Evolutionary conservation across 2,797 vertebrate species (phyloP), one percentile per base, ranked within the genome.

Genomic region (Petrocephalus sullivani): DNA sequence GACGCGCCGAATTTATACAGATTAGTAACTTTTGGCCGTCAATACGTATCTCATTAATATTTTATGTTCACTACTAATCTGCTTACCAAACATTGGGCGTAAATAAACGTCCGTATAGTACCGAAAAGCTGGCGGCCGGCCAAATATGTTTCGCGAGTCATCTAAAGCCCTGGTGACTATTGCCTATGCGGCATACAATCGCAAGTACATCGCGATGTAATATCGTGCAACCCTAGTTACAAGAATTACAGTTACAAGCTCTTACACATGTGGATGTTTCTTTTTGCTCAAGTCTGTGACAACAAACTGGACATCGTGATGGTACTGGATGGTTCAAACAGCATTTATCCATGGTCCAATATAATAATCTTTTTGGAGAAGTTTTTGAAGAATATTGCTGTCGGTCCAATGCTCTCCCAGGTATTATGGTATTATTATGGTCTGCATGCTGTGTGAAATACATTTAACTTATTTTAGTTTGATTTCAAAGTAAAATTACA

Each of bases 241-340:
- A 19, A 16, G 16, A 2, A 51, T 71, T 33, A 33, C 10, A 75
- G 6, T 81, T 56, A 78, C 8, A 49, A 53, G 57, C 41, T 33
- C 5, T 41, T 54, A 51, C 4, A 60, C 16, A 82, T 49, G 67
- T 82, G 19, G 1, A 51, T n/a, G 19, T 82, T 46, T 82, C 37
- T 82, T 82, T 82, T 57, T 89, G 16, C 96, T 96, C 4, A 94
- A 99, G 98, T 96, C 16, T 99, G 98, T 92, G 93, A 93, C 28
- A 96, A 95, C 81, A 96, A 97, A 75, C 88, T 98, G 93, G 98
- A 99, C 88, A 97, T 99, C 0, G 96, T 99, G 88, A 96, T 99
- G 1, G 97, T 99, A 49, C 94, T 99, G 10, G 98, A 99, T 87
- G 98, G 98, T 3, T 99, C 98, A 9, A 99, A 99, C 94, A 99